Evolutionary conservation across 2,113 vertebrate genomes (phyloP).

Genomic region (Mormoops blainvillei): DNA sequence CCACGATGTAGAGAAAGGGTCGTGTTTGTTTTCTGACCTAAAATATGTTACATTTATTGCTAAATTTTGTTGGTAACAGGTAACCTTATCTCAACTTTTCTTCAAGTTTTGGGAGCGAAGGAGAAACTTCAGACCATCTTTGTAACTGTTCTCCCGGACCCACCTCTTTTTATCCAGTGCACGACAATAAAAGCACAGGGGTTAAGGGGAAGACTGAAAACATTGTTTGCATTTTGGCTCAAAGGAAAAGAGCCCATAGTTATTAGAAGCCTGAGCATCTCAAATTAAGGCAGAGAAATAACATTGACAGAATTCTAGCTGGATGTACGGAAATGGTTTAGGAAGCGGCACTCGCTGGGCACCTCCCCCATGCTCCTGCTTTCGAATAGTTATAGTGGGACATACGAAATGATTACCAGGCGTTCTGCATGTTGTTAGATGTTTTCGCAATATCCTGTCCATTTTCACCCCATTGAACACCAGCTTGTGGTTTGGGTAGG

Average conservation of each 20-base stretch:
- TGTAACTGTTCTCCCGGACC: background rate
- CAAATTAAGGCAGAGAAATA: background rate
- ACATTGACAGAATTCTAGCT: background rate
- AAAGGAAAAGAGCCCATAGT: background rate
- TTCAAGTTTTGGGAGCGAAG: background rate
- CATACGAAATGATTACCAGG: too few species aligned
- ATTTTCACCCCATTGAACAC: background rate
- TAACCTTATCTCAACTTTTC: background rate
- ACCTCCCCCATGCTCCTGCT: fast-evolving
- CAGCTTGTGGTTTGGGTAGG: background rate
- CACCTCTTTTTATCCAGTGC: background rate
- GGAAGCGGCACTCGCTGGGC: background rate
- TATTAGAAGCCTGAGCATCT: background rate
- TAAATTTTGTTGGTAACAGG: background rate
- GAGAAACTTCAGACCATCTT: background rate
- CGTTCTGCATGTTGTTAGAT: background rate
- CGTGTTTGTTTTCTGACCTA: background rate
- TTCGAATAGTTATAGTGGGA: background rate
- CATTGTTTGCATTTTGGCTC: background rate
- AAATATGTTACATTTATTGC: background rate
- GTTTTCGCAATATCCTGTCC: background rate
- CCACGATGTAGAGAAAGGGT: background rate
- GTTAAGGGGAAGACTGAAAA: background rate
- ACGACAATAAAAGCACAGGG: background rate
- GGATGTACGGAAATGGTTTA: background rate